These are phyloP conservation scores for Metellina segmentata DNA, from an alignment of 2,888 invertebrate genomes.

Conservation along the genomic window DNA sequence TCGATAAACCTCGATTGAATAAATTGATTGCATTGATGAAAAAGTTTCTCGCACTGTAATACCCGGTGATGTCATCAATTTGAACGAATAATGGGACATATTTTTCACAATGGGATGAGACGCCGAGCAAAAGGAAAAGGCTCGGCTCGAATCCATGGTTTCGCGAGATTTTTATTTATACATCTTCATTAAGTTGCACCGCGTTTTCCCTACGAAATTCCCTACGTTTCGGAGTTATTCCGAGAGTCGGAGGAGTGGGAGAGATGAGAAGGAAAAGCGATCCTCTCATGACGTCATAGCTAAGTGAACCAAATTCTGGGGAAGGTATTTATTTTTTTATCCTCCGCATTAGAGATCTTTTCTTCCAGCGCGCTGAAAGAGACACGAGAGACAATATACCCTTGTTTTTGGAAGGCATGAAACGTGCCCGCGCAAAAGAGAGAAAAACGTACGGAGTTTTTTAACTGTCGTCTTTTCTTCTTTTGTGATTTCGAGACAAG, in stretches of 20 bases:
- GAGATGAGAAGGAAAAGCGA: slow-evolving; percentile 65
- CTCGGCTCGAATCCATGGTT: no score
- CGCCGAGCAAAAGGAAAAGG: no score
- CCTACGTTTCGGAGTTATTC: slow-evolving; percentile 57
- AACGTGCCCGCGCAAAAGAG: slow-evolving; percentile 5
- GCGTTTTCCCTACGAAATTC: slow-evolving; percentile 60
- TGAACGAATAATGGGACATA: no score
- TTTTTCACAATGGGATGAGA: no score
- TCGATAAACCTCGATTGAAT: no score
- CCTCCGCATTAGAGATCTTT: slow-evolving; percentile 15
- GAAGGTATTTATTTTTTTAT: slow-evolving; percentile 63
- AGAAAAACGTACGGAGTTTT: slow-evolving; percentile 7
- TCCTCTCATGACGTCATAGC: slow-evolving; percentile 58
- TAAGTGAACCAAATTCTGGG: slow-evolving; percentile 71
- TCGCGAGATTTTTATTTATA: slow-evolving; percentile 23
- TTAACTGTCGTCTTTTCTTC: neutral
- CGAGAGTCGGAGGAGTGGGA: slow-evolving; percentile 57
- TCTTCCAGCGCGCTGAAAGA: slow-evolving; percentile 37
- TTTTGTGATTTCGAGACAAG: neutral
- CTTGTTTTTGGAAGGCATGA: slow-evolving; percentile 32
- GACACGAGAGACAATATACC: slow-evolving; percentile 51
- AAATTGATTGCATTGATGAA: no score
- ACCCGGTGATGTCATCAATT: no score
- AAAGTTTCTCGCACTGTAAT: no score
- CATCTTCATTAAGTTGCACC: slow-evolving; percentile 7